phyloP scores from a whole-genome alignment of 2,797 vertebrate species.

The Ctenopoma multispine region DNA sequence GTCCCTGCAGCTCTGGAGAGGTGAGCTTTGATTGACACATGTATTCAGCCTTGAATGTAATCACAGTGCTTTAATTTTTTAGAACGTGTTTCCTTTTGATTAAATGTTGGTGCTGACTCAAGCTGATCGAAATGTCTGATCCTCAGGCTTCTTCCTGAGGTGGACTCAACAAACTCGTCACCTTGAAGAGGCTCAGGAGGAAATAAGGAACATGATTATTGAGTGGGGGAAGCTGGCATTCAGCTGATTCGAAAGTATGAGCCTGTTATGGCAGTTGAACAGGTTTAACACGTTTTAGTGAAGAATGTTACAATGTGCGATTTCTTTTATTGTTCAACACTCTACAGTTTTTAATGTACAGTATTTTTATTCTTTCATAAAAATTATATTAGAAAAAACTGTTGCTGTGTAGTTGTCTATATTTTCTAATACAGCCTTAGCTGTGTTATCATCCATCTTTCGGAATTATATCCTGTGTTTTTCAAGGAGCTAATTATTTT shows the following conservation, averaged over 20 bases:
- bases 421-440: constrained; percentile 5
- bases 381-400: constrained; percentile 8
- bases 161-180: constrained; percentile 82
- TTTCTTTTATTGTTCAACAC: not conserved
- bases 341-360: constrained; percentile 37
- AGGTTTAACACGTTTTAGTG: constrained; percentile 15
- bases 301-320: constrained; percentile 14
- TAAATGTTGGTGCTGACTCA: constrained; percentile 4
- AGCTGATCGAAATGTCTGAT: constrained; percentile 19
- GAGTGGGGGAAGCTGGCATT: constrained; percentile 62
- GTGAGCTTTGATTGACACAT: constrained; percentile 67
- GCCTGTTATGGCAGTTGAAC: constrained; percentile 3
- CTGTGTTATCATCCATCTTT: not conserved
- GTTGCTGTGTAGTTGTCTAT: not conserved
- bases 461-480: not conserved
- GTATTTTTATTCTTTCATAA: constrained; percentile 37
- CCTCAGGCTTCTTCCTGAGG: constrained; percentile 88
- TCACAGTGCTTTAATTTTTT: not conserved
- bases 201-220: constrained; percentile 79
- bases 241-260: constrained; percentile 25
- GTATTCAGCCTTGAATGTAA: constrained; percentile 1
- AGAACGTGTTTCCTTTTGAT: not conserved
- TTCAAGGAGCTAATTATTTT: constrained; percentile 1
- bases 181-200: constrained; percentile 83
- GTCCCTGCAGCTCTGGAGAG: constrained; percentile 90